Base-by-base conservation (phyloP, 2,888 invertebrate species). In the Gymnosoma rotundatum region DNA sequence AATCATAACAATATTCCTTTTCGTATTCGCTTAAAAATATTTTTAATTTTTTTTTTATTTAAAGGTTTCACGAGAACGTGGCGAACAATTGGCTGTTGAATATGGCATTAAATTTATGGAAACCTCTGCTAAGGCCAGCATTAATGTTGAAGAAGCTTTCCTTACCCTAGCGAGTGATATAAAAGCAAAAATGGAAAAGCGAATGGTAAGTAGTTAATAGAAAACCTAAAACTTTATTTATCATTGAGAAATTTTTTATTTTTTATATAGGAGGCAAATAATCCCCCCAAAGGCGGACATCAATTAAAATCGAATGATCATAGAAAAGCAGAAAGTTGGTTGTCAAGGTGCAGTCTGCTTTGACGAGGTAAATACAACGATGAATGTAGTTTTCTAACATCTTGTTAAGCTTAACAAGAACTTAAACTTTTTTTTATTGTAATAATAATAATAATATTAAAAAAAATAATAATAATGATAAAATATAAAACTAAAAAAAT, bases 21-120 rank as follows among this genome's bases (percentile, higher is more conserved):
- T 25, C 8, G 32, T 32, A 32, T 32, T 32, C 5, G 32, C 3
- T 5, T 42, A 12, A 42, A 42, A 42, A 12, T 12, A 42, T 12
- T 42, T 6, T 42, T 12, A 12, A 42, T 12, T 42, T 42, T 42
- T 42, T 42, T 42, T 42, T 20, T 20, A 9, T 52, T 18, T 52
- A 42, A 45, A 95, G 95, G 98, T 98, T 76, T 97, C 98, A 85
- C 98, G 97, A 93, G 99, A 99, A 92, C 94, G 98, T 89, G 99
- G 99, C 70, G 99, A 99, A 94, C 96, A 98, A 93, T 94, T 99
- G 92, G 99, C 99, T 84, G 95, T 98, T 90, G 99, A 99, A 93
- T 99, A 99, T 94, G 97, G 98, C 90, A 99, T 99, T 89, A 98
- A 98, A 93, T 99, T 99, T 93, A 96, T 99, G 95, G 99, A 99